phyloP scores from a whole-genome alignment of 2,888 invertebrate genomes.

The Salpingus planirostris region DNA sequence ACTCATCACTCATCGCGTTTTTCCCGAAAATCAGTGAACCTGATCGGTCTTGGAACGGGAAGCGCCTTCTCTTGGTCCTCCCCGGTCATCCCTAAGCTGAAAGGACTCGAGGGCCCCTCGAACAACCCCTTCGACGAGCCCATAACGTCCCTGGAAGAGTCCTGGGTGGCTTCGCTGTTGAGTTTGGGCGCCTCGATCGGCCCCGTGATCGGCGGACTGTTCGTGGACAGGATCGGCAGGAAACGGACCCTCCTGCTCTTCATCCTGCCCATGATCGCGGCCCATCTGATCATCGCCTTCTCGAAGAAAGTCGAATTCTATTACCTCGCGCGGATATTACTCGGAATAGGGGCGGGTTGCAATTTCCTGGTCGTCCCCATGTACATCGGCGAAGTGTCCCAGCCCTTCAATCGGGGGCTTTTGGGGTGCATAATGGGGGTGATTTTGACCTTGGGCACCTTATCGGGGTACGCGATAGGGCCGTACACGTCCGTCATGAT shows the following conservation, averaged over 20 bases:
- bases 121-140: constrained; percentile 7
- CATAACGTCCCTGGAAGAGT: constrained; percentile 19
- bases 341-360: constrained; percentile 58
- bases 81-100: constrained; percentile 8
- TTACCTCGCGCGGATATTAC: constrained; percentile 49
- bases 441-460: not conserved
- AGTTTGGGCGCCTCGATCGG: constrained; percentile 22
- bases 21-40: no score
- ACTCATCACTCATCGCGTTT: no score
- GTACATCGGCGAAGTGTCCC: constrained; percentile 78
- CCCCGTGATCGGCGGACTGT: constrained; percentile 18
- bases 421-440: constrained; percentile 2
- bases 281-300: constrained; percentile 15
- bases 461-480: constrained; percentile 1
- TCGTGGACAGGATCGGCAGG: constrained; percentile 15
- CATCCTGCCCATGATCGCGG: constrained; percentile 54
- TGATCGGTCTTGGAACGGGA: constrained; percentile 10
- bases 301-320: constrained; percentile 11
- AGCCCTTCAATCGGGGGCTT: constrained; percentile 62
- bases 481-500: constrained; percentile 1
- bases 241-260: constrained; percentile 47
- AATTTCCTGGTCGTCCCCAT: constrained; percentile 66
- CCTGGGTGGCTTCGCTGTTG: constrained; percentile 23
- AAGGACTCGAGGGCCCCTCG: not conserved
- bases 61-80: constrained; percentile 11